Base-by-base conservation (phyloP, 2,113 vertebrate genomes). In the Dipodomys ordii region DNA sequence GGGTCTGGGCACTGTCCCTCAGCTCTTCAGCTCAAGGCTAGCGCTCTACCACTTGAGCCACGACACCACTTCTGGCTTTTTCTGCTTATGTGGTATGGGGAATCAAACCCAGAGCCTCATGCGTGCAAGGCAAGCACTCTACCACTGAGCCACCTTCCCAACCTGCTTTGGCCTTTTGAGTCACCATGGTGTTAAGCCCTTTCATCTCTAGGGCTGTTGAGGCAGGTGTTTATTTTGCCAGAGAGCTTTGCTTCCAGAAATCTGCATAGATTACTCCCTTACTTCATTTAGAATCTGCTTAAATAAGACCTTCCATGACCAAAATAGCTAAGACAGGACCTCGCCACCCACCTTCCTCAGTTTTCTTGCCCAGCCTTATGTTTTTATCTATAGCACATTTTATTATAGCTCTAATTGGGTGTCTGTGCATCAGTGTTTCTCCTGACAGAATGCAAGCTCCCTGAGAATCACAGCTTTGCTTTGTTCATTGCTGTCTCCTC, bases 281-380 rank as follows among this genome's bases (percentile, higher is more conserved):
- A 16, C 64, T 86, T 83, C 74, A 65, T 68, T 77, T 72, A 82
- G 25, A 83, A 77, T 86, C 71, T 88, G 44, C 71, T 77, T 93
- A 74, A 62, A 8, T 73, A 80, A 92, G 83, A 93, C 35, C 3
- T 87, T 77, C 77, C 9, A 3, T 39, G 53, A 87, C 46, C 32
- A 73, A 18, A 35, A 25, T 69, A 11, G 71, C 25, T 62, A 72
- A 83, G 76, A 25, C n/a, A 89, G 27, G 3, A 80, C 32, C 73
- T 73, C 11, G 1, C 7, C 53, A 72, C 67, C 46, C 5, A n/a
- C 13, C 72, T 62, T 62, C 74, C 44, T 92, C 32, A 22, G 2
- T 79, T 86, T 35, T 73, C 71, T 88, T 53, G 3, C 25, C 74
- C 20, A 83, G 60, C 88, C 83, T 88, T 78, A 22, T 16, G 46